Percentiles rank a stretch among this genome's conserved stretches.
Conservation (phyloP, 2,888 invertebrate species). For the Rhogogaster chlorosoma region DNA sequence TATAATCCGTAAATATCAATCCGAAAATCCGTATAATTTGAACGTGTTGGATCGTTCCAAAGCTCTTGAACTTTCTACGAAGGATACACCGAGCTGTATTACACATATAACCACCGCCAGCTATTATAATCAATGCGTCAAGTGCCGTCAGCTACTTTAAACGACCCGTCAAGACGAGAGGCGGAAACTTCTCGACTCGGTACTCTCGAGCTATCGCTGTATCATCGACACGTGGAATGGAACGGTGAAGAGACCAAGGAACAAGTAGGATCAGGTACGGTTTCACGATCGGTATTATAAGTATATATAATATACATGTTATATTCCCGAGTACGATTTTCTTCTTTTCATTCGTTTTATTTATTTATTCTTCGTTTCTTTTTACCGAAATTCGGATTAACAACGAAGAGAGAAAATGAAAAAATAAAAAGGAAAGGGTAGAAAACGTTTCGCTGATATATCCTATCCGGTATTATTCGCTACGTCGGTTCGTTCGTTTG, state of each 20-base stretch:
- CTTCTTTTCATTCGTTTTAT: neutral
- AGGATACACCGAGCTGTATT: neutral
- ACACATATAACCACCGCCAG: neutral
- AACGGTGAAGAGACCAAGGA: neutral
- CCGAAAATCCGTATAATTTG: neutral
- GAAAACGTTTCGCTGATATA: too few species aligned
- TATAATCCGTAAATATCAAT: neutral
- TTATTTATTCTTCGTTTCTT: too few species aligned
- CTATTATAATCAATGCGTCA: constrained; percentile 39
- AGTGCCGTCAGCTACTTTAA: constrained; percentile 48
- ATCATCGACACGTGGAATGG: constrained; percentile 42
- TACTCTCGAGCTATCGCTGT: constrained; percentile 40
- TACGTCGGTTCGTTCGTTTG: neutral
- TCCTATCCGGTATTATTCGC: neutral
- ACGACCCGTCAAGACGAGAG: constrained; percentile 35
- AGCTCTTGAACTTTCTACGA: too few species aligned
- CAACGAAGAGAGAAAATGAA: too few species aligned
- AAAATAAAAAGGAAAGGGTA: too few species aligned
- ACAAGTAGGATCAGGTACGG: neutral
- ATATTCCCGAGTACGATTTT: neutral
- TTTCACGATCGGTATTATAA: neutral
- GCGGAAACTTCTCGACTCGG: constrained; percentile 18
- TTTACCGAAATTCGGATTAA: too few species aligned
- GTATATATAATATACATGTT: too few species aligned
- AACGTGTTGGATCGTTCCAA: too few species aligned